phyloP scores from a whole-genome alignment of 2,797 vertebrate species.

The Hirundo rustica region DNA sequence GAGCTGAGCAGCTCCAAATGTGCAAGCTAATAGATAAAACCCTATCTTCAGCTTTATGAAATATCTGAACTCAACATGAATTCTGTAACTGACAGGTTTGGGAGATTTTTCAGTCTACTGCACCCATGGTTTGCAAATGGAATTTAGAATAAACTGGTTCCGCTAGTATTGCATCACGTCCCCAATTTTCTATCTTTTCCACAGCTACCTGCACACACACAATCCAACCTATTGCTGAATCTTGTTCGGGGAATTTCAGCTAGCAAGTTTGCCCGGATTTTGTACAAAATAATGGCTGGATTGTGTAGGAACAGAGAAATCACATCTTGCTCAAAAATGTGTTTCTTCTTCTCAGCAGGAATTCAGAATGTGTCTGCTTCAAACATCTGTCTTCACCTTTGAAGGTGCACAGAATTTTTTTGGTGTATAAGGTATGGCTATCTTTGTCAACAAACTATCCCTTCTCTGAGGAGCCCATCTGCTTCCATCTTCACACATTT shows the following conservation, averaged over 20 bases:
- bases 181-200: not conserved
- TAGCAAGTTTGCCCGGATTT: not conserved
- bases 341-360: not conserved
- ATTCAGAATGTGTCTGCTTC: not conserved
- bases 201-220: accelerated
- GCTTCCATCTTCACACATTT: not conserved
- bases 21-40: not conserved
- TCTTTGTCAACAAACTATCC: not conserved
- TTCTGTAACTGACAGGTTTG: not conserved
- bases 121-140: not conserved
- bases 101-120: not conserved
- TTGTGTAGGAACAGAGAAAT: not conserved
- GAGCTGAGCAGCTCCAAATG: not conserved
- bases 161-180: not conserved
- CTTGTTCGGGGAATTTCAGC: not conserved
- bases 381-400: not conserved
- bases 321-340: not conserved
- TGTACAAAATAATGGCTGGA: not conserved
- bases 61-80: not conserved
- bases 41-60: not conserved
- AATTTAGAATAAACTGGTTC: not conserved
- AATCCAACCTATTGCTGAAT: not conserved
- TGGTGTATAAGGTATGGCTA: not conserved
- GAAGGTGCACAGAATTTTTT: not conserved
- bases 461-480: not conserved